These are phyloP conservation scores for Thalassophryne amazonica DNA, from an alignment of 2,797 vertebrate genomes.

Conservation along the genomic window DNA sequence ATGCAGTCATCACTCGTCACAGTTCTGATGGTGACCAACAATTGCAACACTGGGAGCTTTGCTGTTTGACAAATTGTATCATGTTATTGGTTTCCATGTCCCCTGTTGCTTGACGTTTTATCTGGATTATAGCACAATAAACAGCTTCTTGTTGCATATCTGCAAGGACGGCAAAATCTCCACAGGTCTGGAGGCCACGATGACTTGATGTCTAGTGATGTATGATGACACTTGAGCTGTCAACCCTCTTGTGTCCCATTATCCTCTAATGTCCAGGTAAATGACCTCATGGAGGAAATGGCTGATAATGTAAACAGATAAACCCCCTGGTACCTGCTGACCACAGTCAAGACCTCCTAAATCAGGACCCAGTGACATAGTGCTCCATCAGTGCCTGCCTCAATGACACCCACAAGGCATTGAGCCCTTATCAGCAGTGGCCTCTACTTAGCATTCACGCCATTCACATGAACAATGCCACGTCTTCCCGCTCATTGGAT, in stretches of 20 bases:
- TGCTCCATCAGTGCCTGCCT: slow-evolving; percentile 75
- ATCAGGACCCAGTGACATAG: slow-evolving; percentile 70
- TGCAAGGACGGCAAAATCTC: slow-evolving; percentile 34
- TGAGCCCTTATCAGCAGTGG: slow-evolving; percentile 78
- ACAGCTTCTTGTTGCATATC: slow-evolving; percentile 18
- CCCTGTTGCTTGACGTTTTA: slow-evolving; percentile 7
- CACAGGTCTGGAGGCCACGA: slow-evolving; percentile 7
- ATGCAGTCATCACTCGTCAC: slow-evolving; percentile 26
- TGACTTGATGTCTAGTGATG: slow-evolving; percentile 37
- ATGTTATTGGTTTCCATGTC: slow-evolving; percentile 12
- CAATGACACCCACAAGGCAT: slow-evolving; percentile 73
- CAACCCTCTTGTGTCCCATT: slow-evolving; percentile 67
- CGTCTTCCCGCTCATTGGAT: slow-evolving; percentile 74
- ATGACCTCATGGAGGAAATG: slow-evolving; percentile 76
- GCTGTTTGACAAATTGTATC: slow-evolving; percentile 21
- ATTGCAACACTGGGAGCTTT: slow-evolving; percentile 8
- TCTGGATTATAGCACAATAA: slow-evolving; percentile 24
- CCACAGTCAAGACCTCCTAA: slow-evolving; percentile 71
- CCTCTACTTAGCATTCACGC: slow-evolving; percentile 80
- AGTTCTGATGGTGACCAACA: slow-evolving; percentile 23
- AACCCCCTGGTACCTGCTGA: slow-evolving; percentile 72
- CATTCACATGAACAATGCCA: slow-evolving; percentile 80
- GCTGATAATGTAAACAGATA: slow-evolving; percentile 82
- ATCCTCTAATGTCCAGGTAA: slow-evolving; percentile 61
- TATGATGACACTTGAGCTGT: slow-evolving; percentile 62